A percentile compares a stretch with the other conserved stretches of the same genome.
Conservation (phyloP, 2,888 invertebrate genomes). For the Dastarcus helophoroides region DNA sequence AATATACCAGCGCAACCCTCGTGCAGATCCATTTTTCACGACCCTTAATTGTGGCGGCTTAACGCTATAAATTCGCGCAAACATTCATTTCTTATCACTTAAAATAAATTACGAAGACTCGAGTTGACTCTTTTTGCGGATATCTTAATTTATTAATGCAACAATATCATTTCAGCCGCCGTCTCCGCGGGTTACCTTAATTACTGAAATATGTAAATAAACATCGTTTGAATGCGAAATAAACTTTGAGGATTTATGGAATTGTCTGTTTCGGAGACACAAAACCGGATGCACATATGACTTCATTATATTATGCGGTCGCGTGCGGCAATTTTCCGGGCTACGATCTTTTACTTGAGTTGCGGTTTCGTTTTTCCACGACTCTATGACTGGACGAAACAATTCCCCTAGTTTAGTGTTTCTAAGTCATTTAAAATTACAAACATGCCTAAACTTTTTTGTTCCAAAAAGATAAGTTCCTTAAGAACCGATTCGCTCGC, state of each 20-base stretch:
- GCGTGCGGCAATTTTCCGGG: conserved; percentile 18
- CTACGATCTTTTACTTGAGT: conserved; percentile 12
- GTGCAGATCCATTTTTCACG: conserved; percentile 26
- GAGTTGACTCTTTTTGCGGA: conserved; percentile 25
- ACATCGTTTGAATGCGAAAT: conserved; percentile 32
- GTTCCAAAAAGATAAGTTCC: no score
- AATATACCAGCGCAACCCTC: conserved; percentile 3
- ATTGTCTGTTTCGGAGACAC: conserved; percentile 24
- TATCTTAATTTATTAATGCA: conserved; percentile 27
- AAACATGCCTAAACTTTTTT: no score
- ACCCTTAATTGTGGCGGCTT: conserved; percentile 20
- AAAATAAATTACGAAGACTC: conserved; percentile 25
- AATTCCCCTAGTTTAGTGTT: no score
- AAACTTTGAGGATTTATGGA: conserved; percentile 28
- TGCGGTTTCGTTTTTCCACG: conserved; percentile 1
- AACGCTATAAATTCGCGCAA: conserved; percentile 22
- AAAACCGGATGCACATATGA: conserved; percentile 25
- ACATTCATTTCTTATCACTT: conserved; percentile 27
- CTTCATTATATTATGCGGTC: conserved; percentile 21
- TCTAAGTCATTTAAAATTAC: no score
- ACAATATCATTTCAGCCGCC: conserved; percentile 27
- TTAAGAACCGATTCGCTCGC: no score
- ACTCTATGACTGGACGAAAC: no score
- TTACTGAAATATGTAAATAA: conserved; percentile 35
- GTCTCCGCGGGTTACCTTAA: conserved; percentile 28